Percentiles rank a stretch among this genome's conserved stretches.
Conservation (phyloP, 2,113 vertebrate genomes). For the Bothrops jararaca region DNA sequence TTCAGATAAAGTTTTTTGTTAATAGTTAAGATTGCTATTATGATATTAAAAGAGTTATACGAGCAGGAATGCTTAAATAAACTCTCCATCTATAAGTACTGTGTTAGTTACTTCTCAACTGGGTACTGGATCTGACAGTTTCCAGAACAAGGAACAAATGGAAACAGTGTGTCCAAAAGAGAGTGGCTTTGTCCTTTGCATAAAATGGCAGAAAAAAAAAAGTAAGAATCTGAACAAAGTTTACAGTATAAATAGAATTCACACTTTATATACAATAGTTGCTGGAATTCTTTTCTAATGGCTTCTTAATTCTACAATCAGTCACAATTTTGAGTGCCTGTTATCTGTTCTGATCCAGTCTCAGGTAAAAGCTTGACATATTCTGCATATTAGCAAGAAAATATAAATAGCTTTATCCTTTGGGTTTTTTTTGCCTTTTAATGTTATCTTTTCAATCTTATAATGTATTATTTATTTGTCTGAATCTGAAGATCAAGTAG, state of each 20-base stretch:
- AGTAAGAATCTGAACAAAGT: neutral
- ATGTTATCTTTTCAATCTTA: slow-evolving; percentile 25
- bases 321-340: neutral
- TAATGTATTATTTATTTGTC: slow-evolving; percentile 37
- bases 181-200: neutral
- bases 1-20: neutral
- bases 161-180: neutral
- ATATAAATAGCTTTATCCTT: neutral
- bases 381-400: slow-evolving; percentile 15
- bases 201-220: neutral
- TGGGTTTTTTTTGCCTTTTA: neutral
- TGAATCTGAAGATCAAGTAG: slow-evolving; percentile 17
- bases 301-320: neutral
- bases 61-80: neutral
- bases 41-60: neutral
- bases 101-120: neutral
- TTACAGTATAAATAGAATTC: neutral
- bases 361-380: neutral
- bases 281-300: neutral
- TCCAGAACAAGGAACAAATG: neutral
- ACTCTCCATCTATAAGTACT: neutral
- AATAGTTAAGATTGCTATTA: neutral
- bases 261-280: neutral
- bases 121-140: neutral
- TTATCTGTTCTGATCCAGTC: neutral